These are phyloP conservation scores for Nesoenas mayeri DNA, from an alignment of 2,113 vertebrate genomes.

Conservation along the genomic window DNA sequence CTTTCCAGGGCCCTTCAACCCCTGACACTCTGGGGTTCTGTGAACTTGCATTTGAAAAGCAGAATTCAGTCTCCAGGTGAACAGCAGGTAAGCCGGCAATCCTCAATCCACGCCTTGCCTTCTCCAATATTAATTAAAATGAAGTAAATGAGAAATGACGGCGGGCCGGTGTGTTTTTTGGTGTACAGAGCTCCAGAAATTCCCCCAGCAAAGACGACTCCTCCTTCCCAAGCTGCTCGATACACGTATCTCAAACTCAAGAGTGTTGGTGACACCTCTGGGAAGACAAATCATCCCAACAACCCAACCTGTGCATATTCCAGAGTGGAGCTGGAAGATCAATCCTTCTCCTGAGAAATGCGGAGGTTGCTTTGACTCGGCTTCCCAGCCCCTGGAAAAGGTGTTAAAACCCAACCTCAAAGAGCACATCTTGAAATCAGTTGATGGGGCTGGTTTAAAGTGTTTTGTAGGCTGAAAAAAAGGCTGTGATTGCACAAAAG, in stretches of 20 bases:
- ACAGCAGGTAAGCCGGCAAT: not conserved
- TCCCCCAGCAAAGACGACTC: not conserved
- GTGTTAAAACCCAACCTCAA: not conserved
- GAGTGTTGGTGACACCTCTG: not conserved
- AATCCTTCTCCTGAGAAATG: not conserved
- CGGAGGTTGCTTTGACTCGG: not conserved
- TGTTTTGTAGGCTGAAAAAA: not conserved
- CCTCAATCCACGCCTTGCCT: not conserved
- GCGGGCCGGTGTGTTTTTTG: not conserved
- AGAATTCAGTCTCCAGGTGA: not conserved
- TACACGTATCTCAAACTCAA: not conserved
- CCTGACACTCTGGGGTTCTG: too few species aligned
- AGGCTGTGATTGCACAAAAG: rapidly evolving
- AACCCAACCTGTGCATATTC: not conserved
- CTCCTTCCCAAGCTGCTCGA: not conserved
- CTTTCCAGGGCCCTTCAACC: too few species aligned
- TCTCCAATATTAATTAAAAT: not conserved
- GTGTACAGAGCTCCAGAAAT: not conserved
- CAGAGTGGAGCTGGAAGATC: not conserved
- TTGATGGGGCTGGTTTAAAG: not conserved
- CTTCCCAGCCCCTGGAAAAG: not conserved
- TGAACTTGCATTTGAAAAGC: not conserved
- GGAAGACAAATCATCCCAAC: not conserved
- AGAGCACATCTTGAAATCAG: not conserved
- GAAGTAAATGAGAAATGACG: not conserved